These are phyloP conservation scores for Xenopus petersii DNA, from an alignment of 2,797 vertebrate genomes.

Conservation along the genomic window DNA sequence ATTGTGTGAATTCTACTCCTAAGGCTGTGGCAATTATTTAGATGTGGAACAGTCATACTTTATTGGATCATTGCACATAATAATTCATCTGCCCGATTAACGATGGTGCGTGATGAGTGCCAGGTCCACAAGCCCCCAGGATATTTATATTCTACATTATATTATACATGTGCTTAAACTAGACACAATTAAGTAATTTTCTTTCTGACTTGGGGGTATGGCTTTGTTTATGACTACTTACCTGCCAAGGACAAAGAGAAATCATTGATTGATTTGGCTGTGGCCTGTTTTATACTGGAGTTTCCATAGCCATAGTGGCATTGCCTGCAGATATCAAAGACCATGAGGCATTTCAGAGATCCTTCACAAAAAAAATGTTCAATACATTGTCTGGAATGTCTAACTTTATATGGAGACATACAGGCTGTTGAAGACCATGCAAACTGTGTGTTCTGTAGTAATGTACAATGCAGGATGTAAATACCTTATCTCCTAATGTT, in stretches of 20 bases:
- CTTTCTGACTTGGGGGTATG: constrained; percentile 2
- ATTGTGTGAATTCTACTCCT: constrained; percentile 6
- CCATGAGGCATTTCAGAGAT: too few species aligned
- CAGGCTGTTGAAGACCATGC: too few species aligned
- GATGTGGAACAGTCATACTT: constrained; percentile 41
- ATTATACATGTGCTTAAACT: constrained; percentile 9
- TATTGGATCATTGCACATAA: constrained; percentile 48
- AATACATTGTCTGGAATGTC: too few species aligned
- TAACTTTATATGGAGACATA: too few species aligned
- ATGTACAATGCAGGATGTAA: too few species aligned
- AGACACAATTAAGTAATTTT: constrained; percentile 35
- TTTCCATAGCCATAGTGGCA: too few species aligned
- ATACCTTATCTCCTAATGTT: too few species aligned
- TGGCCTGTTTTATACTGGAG: too few species aligned
- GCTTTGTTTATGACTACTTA: constrained; percentile 24
- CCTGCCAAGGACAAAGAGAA: constrained; percentile 32
- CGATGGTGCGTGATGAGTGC: constrained; percentile 28
- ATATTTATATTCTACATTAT: constrained; percentile 22
- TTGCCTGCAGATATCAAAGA: too few species aligned
- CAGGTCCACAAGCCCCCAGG: constrained; percentile 18
- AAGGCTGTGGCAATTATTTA: constrained; percentile 28
- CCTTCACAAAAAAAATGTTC: too few species aligned
- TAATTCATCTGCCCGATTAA: constrained; percentile 47
- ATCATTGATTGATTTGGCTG: neutral
- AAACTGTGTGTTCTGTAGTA: too few species aligned